Evolutionary conservation across 2,797 vertebrate genomes (phyloP).

Genomic region (Austrolebias charrua): DNA sequence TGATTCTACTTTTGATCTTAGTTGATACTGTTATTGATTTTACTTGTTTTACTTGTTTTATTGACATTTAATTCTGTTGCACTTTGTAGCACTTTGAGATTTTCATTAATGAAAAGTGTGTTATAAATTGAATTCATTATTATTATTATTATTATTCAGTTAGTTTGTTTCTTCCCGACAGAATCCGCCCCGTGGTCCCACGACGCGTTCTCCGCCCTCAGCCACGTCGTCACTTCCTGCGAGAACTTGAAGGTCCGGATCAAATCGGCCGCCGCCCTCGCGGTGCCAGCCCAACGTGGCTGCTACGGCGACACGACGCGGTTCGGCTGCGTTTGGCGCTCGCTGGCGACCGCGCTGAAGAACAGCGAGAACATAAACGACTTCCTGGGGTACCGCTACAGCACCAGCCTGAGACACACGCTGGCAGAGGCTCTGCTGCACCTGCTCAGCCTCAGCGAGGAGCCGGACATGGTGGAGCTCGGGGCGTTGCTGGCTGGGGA

Average conservation of each 20-base stretch:
- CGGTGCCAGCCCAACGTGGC: constrained; percentile 79
- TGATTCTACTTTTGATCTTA: too few relatives aligned
- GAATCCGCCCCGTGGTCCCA: constrained; percentile 86
- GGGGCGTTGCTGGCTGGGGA: constrained; percentile 58
- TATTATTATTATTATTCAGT: too few relatives aligned
- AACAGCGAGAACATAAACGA: constrained; percentile 90
- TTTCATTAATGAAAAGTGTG: too few relatives aligned
- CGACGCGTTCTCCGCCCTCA: constrained; percentile 86
- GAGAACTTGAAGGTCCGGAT: constrained; percentile 98
- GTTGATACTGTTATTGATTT: too few relatives aligned
- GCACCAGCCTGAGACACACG: constrained; percentile 87
- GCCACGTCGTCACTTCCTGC: constrained; percentile 89
- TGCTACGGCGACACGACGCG: constrained; percentile 83
- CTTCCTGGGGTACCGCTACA: constrained; percentile 96
- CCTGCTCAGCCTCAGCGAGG: constrained; percentile 80
- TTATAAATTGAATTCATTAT: too few relatives aligned
- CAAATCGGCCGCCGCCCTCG: constrained; percentile 90
- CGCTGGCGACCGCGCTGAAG: constrained; percentile 86
- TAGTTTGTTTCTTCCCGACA: constrained; percentile 42
- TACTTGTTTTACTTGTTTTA: too few relatives aligned
- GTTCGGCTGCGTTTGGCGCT: constrained; percentile 85
- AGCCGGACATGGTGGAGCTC: constrained; percentile 80
- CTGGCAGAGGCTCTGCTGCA: constrained; percentile 89
- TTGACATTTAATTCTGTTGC: too few relatives aligned
- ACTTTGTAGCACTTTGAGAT: too few relatives aligned